Evolutionary conservation across 2,888 invertebrate species (phyloP).

Genomic region (Vandiemenella viatica): DNA sequence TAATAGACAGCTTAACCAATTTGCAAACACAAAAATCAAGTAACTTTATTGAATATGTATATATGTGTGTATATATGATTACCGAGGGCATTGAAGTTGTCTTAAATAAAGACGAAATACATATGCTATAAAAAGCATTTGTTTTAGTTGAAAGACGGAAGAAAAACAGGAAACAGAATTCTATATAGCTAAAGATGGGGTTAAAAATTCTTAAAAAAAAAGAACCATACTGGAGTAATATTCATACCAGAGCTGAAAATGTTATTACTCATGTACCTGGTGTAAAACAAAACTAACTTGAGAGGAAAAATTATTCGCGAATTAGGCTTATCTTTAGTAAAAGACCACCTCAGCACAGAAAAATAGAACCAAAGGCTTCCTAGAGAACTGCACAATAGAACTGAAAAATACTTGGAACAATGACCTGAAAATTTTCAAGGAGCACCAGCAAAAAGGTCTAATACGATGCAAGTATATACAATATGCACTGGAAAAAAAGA

Average conservation of each 20-base stretch:
- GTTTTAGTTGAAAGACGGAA: too few species aligned
- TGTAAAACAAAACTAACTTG: neutral
- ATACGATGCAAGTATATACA: neutral
- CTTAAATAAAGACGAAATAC: too few species aligned
- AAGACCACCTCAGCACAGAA: neutral
- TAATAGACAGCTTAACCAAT: neutral
- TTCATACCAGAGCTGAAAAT: too few species aligned
- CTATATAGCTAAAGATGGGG: too few species aligned
- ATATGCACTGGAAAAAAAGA: neutral
- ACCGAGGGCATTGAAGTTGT: too few species aligned
- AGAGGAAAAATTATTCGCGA: neutral
- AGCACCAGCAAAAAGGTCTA: neutral
- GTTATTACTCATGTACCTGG: too few species aligned
- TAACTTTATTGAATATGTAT: too few species aligned
- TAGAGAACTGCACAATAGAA: neutral
- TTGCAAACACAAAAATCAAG: neutral
- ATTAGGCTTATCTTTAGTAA: neutral
- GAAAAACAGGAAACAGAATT: too few species aligned
- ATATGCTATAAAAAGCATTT: too few species aligned
- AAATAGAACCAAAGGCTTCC: neutral
- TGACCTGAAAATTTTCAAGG: neutral
- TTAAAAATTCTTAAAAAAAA: too few species aligned
- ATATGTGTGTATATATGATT: too few species aligned
- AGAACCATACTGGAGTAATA: too few species aligned
- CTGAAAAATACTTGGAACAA: neutral